Percentiles rank a stretch among this genome's conserved stretches.
Conservation (phyloP, 2,113 vertebrate species). For the Tinamus guttatus region DNA sequence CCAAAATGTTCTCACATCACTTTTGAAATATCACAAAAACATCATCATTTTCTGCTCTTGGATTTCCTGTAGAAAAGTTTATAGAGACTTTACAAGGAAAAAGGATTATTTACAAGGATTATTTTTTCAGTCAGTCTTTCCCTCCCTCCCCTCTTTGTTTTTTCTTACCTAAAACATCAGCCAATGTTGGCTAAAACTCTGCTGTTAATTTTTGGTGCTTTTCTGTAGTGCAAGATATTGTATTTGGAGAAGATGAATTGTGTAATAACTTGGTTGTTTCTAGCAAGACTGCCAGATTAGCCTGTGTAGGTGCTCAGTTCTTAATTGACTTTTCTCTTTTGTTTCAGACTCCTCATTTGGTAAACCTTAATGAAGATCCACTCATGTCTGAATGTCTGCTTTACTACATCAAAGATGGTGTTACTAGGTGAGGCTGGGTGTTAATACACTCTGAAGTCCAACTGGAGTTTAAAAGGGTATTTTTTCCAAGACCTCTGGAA, state of each 20-base stretch:
- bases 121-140: background rate
- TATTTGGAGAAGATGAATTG: background rate
- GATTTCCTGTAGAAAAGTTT: background rate
- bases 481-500: background rate
- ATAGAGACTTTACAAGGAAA: background rate
- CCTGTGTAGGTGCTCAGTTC: background rate
- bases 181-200: background rate
- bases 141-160: background rate
- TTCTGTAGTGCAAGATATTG: background rate
- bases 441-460: background rate
- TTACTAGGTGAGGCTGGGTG: conserved; percentile 87
- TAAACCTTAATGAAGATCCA: conserved; percentile 98
- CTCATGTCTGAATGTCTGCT: conserved; percentile 99
- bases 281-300: background rate
- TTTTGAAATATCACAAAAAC: background rate
- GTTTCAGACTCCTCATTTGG: conserved; percentile 94
- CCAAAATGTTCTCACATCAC: background rate
- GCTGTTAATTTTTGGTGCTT: background rate
- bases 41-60: background rate
- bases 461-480: background rate
- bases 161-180: background rate
- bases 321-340: conserved; percentile 25
- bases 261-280: fast-evolving
- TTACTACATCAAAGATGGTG: conserved; percentile 99
- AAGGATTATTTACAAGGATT: no score